Percentiles rank a stretch among this genome's conserved stretches.
phyloP scores from a whole-genome alignment of 2,797 vertebrate genomes.

The Falco concolor region DNA sequence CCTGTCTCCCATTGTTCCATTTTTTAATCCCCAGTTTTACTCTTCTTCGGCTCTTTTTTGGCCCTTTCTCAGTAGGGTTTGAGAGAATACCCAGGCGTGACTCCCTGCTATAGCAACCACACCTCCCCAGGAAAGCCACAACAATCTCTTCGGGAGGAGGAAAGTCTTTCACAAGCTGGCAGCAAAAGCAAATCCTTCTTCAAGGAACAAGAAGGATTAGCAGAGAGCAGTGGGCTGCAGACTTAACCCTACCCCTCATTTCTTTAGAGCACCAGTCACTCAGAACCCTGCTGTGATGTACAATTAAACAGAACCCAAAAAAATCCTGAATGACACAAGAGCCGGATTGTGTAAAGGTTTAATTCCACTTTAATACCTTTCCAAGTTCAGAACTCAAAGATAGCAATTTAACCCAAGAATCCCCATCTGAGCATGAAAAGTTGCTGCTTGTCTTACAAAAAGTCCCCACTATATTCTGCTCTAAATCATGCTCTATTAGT shows the following conservation, averaged over 20 bases:
- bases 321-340: slow-evolving; percentile 88
- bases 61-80: slow-evolving; percentile 83
- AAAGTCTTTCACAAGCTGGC: slow-evolving; percentile 89
- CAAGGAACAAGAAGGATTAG: slow-evolving; percentile 96
- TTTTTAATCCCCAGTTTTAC: slow-evolving; percentile 89
- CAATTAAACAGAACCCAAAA: slow-evolving; percentile 86
- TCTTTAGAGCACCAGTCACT: slow-evolving; percentile 88
- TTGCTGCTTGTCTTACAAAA: slow-evolving; percentile 54
- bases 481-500: neutral
- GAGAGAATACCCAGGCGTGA: slow-evolving; percentile 90
- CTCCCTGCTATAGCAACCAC: slow-evolving; percentile 95
- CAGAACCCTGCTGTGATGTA: slow-evolving; percentile 88
- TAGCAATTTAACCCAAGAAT: slow-evolving; percentile 84
- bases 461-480: slow-evolving; percentile 21
- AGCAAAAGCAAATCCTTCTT: slow-evolving; percentile 94
- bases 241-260: slow-evolving; percentile 83
- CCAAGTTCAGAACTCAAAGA: slow-evolving; percentile 92
- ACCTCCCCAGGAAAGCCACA: slow-evolving; percentile 90
- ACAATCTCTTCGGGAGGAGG: slow-evolving; percentile 86
- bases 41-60: slow-evolving; percentile 74
- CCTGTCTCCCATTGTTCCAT: slow-evolving; percentile 88
- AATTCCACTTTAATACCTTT: slow-evolving; percentile 97
- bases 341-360: slow-evolving; percentile 89
- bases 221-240: slow-evolving; percentile 89
- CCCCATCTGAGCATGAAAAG: slow-evolving; percentile 54